Base-by-base conservation (phyloP, 1,140 invertebrate genomes). In the Stegodyphus mimosarum region DNA sequence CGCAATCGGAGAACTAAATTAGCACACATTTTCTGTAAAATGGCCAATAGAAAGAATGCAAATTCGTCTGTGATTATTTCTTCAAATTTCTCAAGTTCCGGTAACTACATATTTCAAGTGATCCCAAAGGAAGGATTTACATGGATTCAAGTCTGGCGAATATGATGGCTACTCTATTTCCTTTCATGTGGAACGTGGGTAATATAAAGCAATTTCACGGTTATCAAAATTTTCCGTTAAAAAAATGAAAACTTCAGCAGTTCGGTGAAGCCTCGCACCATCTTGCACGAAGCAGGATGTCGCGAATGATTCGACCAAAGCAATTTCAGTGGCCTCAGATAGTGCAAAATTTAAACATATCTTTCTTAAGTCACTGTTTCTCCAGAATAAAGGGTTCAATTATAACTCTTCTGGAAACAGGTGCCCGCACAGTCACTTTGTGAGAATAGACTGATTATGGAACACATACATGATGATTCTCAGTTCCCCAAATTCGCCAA, bases 361-460 rank as follows among this genome's bases (percentile, higher is more conserved):
- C 51, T 50, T 70, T 0, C 48, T 64, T 10, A 51, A 66, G 1
- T 75, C 13, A 70, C n/a, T 64, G 81, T 52, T 48, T 49, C n/a
- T n/a, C 55, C 1, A 11, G 15, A 60, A 88, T 72, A 60, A 88
- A 88, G 71, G 87, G 88, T 33, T 33, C 33, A 72, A 88, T 88
- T 84, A 90, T 89, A 85, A 88, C 88, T 86, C 87, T 89, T 87
- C 88, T 89, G 88, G 88, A 89, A 87, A 91, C 88, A 87, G 87
- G 88, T 72, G 88, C 89, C 88, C 89, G 89, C 88, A 90, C 88
- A 86, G 88, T 90, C 76, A 89, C 88, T 83, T 88, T 74, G 89
- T 13, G 15, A 89, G 86, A 79, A 90, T 88, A 88, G 83, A 86
- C 87, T 88, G 88, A 84, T 90, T 86, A 66, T 88, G 74, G 88